These are phyloP conservation scores for Catagonus wagneri DNA, from an alignment of 2,113 vertebrate species.

Conservation along the genomic window DNA sequence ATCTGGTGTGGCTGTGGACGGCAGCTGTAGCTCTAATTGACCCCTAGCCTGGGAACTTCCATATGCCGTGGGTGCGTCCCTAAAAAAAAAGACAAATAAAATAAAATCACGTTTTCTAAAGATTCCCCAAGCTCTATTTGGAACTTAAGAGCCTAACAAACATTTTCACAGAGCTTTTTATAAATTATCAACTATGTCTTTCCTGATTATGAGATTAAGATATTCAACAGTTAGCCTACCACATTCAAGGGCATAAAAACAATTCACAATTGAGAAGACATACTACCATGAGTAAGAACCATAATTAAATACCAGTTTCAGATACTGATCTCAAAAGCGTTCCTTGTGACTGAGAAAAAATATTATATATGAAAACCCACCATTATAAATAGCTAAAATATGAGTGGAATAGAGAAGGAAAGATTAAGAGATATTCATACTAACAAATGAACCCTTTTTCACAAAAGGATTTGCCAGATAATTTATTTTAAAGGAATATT, in stretches of 20 bases:
- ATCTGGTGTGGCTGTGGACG: no score
- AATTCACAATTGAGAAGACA: slow-evolving; percentile 59
- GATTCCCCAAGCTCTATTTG: slow-evolving; percentile 13
- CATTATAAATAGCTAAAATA: slow-evolving; percentile 45
- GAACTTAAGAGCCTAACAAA: slow-evolving; percentile 34
- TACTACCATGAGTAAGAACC: slow-evolving; percentile 49
- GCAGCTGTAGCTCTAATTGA: no score
- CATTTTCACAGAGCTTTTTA: slow-evolving; percentile 51
- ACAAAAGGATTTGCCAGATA: slow-evolving; percentile 22
- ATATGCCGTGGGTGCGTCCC: no score
- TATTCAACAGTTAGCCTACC: slow-evolving; percentile 4
- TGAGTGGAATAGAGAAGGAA: background rate
- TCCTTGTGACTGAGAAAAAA: slow-evolving; percentile 45
- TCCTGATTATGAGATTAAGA: slow-evolving; percentile 33
- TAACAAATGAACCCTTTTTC: slow-evolving; percentile 55
- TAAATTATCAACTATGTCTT: slow-evolving; percentile 58
- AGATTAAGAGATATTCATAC: slow-evolving; percentile 19
- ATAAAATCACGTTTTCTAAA: slow-evolving; percentile 47
- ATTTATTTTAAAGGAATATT: slow-evolving; percentile 53
- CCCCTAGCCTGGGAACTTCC: no score
- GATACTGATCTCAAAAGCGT: slow-evolving; percentile 18
- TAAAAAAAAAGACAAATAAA: no score
- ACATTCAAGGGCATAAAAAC: slow-evolving; percentile 58
- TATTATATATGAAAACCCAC: slow-evolving; percentile 55
- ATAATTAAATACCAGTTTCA: slow-evolving; percentile 53